Conservation (phyloP, 2,113 vertebrate genomes). For the Apaloderma vittatum region DNA sequence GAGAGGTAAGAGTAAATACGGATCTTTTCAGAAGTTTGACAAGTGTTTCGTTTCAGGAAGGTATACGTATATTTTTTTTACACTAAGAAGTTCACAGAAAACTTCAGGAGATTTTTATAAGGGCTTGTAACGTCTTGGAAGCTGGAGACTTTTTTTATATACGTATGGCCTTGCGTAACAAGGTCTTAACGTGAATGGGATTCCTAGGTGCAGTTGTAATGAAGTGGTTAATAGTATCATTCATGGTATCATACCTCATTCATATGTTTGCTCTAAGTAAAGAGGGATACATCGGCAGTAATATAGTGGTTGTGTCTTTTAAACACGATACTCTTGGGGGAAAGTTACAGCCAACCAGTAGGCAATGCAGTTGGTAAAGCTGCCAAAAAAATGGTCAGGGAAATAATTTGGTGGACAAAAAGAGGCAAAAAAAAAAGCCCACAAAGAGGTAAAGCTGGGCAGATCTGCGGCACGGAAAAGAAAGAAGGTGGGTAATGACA, state of each 20-base stretch:
- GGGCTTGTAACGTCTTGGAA: neutral
- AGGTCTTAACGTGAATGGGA: constrained; percentile 3
- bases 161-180: neutral
- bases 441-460: neutral
- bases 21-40: constrained; percentile 7
- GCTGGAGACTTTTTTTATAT: neutral
- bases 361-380: neutral
- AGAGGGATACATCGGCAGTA: neutral
- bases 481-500: neutral
- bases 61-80: neutral
- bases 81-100: neutral
- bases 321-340: neutral
- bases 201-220: constrained; percentile 38
- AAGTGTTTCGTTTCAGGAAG: neutral
- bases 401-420: neutral
- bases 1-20: constrained; percentile 18
- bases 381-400: neutral
- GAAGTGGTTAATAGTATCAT: constrained; percentile 49
- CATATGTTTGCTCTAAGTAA: neutral
- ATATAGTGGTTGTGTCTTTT: neutral
- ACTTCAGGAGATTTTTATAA: constrained; percentile 5
- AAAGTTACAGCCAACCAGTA: rapidly evolving
- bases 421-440: neutral
- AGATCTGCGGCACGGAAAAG: neutral
- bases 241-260: constrained; percentile 34